Evolutionary conservation across 1,140 invertebrate genomes (phyloP).

Genomic region (Drosophila aff.): DNA sequence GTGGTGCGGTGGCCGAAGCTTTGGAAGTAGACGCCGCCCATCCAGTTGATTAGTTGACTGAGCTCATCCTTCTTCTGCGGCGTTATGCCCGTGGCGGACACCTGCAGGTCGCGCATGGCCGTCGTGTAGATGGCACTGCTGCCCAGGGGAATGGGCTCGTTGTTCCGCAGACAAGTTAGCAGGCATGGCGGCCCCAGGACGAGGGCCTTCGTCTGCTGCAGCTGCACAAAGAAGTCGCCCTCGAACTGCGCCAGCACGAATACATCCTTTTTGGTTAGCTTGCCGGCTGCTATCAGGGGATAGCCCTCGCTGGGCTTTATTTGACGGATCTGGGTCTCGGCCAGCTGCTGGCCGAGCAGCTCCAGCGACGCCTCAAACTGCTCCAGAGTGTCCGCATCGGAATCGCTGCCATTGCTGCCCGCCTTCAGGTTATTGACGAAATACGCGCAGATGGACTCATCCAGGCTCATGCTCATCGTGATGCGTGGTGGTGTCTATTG

Average conservation of each 20-base stretch:
- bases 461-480: constrained; percentile 69
- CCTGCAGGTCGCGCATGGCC: constrained; percentile 91
- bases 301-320: constrained; percentile 75
- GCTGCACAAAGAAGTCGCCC: constrained; percentile 89
- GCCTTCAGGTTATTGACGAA: constrained; percentile 69
- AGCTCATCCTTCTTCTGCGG: constrained; percentile 88
- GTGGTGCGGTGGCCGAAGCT: constrained; percentile 91
- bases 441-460: constrained; percentile 77
- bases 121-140: constrained; percentile 91
- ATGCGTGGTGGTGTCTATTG: not conserved
- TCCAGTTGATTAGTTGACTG: constrained; percentile 90
- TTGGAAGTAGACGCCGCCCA: constrained; percentile 92
- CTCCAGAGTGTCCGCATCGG: constrained; percentile 33
- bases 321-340: constrained; percentile 71
- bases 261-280: constrained; percentile 89
- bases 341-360: constrained; percentile 60
- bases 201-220: constrained; percentile 88
- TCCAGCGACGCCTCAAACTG: constrained; percentile 52
- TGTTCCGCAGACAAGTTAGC: constrained; percentile 90
- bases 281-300: constrained; percentile 71
- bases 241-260: constrained; percentile 91
- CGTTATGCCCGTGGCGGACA: constrained; percentile 90
- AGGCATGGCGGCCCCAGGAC: constrained; percentile 93
- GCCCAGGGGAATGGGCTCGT: constrained; percentile 90
- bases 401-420: not conserved